A percentile compares a stretch with the other conserved stretches of the same genome.
Evolutionary conservation across 2,113 vertebrate species (phyloP).

Genomic region (Apteryx mantelli): DNA sequence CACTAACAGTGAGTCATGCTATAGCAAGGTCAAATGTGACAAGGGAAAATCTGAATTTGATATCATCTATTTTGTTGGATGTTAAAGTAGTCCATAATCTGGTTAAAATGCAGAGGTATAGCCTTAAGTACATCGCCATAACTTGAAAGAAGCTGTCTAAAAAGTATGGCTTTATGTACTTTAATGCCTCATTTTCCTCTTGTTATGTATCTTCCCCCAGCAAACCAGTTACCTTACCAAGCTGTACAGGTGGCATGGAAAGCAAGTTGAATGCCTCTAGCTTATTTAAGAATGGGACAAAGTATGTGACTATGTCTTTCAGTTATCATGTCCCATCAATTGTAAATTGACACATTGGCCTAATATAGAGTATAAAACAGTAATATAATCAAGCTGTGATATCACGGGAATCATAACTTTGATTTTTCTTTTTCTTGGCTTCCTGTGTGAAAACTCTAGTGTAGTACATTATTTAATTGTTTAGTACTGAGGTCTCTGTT

Average conservation of each 20-base stretch:
- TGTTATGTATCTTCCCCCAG: background rate
- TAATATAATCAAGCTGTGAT: constrained; percentile 47
- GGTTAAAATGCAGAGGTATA: background rate
- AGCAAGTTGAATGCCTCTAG: background rate
- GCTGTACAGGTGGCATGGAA: background rate
- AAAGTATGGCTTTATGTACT: background rate
- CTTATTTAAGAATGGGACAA: constrained; percentile 23
- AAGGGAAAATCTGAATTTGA: background rate
- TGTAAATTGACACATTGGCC: constrained; percentile 54
- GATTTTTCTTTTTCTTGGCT: constrained; percentile 47
- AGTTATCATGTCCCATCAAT: constrained; percentile 19
- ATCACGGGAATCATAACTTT: constrained; percentile 42
- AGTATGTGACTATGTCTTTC: constrained; percentile 25
- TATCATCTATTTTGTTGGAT: background rate
- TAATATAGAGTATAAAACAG: background rate
- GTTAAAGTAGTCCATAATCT: background rate
- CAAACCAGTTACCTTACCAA: background rate
- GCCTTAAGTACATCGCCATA: background rate
- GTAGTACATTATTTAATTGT: constrained; percentile 41
- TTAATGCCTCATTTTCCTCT: background rate
- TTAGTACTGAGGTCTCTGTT: constrained; percentile 50
- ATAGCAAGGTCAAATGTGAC: background rate
- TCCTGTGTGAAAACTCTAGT: background rate
- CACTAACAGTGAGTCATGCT: background rate
- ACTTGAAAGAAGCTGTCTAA: background rate